Percentiles rank a stretch among this genome's conserved stretches.
phyloP scores from a whole-genome alignment of 2,113 vertebrate species.

The sheep (Ovis aries) region ARS-UI_Ramb_v3.0 NC_056071.1:2502001-2502500 shows the following conservation, averaged over 20 bases:
- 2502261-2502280: neutral
- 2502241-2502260: neutral
- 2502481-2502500: fast-evolving
- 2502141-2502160: neutral
- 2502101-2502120: neutral
- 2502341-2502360: neutral
- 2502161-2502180: neutral
- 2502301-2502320: neutral
- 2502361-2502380: neutral
- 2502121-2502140: neutral
- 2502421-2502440: neutral
- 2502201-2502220: neutral
- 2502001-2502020: neutral
- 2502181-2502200: neutral
- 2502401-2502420: neutral
- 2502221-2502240: neutral
- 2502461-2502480: neutral
- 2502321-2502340: neutral
- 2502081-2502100: neutral
- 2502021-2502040: neutral
- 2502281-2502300: neutral
- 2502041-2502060: neutral
- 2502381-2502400: neutral
- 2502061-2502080: neutral
- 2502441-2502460: neutral